Evolutionary conservation across 2,797 vertebrate species (phyloP).

Genomic region (Notolepis coatsorum): DNA sequence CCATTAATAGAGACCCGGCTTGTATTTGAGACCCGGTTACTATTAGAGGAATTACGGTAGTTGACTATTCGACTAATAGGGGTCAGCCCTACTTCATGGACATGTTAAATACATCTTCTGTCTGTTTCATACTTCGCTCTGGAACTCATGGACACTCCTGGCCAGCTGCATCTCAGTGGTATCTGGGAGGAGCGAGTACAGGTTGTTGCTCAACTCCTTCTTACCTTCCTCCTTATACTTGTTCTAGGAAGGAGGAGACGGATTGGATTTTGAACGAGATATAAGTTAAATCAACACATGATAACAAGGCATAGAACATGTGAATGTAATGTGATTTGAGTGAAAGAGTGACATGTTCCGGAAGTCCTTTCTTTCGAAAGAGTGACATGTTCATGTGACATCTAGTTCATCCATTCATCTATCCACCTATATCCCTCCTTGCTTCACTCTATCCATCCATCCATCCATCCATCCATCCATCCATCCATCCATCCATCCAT

Average conservation of each 20-base stretch:
- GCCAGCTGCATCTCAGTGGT: conserved; percentile 69
- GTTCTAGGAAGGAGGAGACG: conserved; percentile 69
- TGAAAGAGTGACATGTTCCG: too few relatives aligned
- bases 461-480: not conserved
- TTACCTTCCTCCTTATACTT: conserved; percentile 89
- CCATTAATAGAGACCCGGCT: too few relatives aligned
- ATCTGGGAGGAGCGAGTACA: conserved; percentile 70
- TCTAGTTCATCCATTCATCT: too few relatives aligned
- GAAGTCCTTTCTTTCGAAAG: too few relatives aligned
- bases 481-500: not conserved
- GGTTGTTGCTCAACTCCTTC: conserved; percentile 63
- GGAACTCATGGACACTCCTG: conserved; percentile 59
- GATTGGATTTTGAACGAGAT: not conserved
- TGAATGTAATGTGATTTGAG: too few relatives aligned
- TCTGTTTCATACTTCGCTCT: conserved; percentile 68
- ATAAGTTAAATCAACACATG: too few relatives aligned
- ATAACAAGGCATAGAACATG: too few relatives aligned
- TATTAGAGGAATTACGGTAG: too few relatives aligned
- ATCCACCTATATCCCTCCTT: too few relatives aligned
- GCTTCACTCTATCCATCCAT: not conserved
- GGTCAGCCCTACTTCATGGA: not conserved
- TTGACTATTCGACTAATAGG: too few relatives aligned
- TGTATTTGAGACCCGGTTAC: too few relatives aligned
- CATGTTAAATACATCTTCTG: not conserved
- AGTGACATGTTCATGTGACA: too few relatives aligned